phyloP scores from a whole-genome alignment of 2,113 vertebrate species.

The Pelecanoides urinatrix region DNA sequence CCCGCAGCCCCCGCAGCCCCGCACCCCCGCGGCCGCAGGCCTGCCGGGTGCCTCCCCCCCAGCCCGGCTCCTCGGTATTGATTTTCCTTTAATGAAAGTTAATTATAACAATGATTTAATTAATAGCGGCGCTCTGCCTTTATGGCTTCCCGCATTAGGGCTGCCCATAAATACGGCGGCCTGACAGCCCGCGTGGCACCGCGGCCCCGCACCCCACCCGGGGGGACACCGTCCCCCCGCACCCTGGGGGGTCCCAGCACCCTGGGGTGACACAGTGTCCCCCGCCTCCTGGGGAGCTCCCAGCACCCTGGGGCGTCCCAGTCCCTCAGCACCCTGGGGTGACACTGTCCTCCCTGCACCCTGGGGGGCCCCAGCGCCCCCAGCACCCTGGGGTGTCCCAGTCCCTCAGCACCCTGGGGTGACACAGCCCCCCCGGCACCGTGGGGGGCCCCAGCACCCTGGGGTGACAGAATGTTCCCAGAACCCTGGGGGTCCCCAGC shows the following conservation, averaged over 20 bases:
- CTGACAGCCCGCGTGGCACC: background rate
- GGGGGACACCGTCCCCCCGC: background rate
- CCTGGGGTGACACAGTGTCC: background rate
- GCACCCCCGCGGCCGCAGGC: no score
- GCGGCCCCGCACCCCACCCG: background rate
- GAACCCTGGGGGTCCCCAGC: no score
- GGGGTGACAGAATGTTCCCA: no score
- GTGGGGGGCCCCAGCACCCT: no score
- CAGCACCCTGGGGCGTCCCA: background rate
- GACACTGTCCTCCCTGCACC: background rate
- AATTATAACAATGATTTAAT: conserved; percentile 83
- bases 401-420: background rate
- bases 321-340: no score
- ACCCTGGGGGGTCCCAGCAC: no score
- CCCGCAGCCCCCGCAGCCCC: background rate
- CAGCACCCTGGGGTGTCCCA: no score
- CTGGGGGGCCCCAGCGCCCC: background rate
- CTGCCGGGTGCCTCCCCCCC: background rate
- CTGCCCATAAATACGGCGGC: conserved; percentile 49
- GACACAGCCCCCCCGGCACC: no score
- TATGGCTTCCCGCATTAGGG: conserved; percentile 76
- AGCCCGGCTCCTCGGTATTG: conserved; percentile 74
- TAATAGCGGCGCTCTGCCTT: conserved; percentile 76
- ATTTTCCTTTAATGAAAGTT: conserved; percentile 82
- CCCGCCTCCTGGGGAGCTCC: background rate